These are phyloP conservation scores for Collichthys lucidus DNA, from an alignment of 2,113 vertebrate species.

Conservation along the genomic window DNA sequence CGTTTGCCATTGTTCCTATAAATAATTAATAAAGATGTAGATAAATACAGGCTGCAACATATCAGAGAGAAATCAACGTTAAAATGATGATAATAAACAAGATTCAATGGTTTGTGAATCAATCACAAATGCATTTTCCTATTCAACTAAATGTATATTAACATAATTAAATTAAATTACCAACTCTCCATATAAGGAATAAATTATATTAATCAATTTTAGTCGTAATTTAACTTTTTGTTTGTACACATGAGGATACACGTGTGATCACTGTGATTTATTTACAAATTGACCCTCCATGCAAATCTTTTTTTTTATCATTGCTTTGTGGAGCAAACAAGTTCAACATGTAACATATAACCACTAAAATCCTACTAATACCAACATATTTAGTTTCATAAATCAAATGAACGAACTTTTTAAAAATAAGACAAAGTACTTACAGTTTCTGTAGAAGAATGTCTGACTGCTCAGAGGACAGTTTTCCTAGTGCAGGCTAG, in stretches of 20 bases:
- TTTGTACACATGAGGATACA: not conserved
- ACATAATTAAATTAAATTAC: too few species aligned
- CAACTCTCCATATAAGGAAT: not conserved
- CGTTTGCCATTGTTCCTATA: constrained; percentile 58
- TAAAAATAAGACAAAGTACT: constrained; percentile 39
- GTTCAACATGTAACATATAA: not conserved
- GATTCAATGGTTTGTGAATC: not conserved
- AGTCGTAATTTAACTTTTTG: too few species aligned
- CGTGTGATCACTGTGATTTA: too few species aligned
- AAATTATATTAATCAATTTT: too few species aligned
- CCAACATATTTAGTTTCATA: not conserved
- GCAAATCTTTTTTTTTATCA: not conserved
- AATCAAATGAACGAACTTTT: not conserved
- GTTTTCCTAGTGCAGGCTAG: not conserved
- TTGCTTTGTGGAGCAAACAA: not conserved
- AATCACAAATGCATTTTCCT: not conserved
- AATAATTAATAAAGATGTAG: not conserved
- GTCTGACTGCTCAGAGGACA: constrained; percentile 4
- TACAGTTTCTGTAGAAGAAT: constrained; percentile 5
- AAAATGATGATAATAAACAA: not conserved
- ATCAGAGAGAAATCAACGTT: not conserved
- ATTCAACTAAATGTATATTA: not conserved
- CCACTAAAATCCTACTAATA: not conserved
- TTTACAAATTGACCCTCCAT: not conserved
- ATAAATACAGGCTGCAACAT: not conserved